Conservation (phyloP, 30 jellyfish, hydroid and myxozoan genomes). For the Cassiopea andromeda region DNA sequence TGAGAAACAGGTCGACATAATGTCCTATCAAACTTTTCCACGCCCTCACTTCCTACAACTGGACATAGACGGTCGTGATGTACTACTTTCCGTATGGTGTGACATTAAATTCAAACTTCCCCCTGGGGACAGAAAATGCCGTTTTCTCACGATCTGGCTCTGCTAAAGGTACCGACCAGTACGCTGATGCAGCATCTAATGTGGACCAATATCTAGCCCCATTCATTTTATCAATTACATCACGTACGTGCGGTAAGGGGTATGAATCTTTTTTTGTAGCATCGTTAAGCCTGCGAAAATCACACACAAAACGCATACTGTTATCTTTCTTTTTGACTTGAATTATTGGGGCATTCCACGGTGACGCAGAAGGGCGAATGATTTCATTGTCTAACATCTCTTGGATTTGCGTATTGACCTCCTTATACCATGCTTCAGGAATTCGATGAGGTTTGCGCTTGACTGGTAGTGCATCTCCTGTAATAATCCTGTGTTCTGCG, state of each 20-base stretch:
- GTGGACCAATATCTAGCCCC: slow-evolving; percentile 49
- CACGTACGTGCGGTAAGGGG: slow-evolving; percentile 58
- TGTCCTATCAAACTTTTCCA: no score
- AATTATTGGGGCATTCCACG: slow-evolving; percentile 51
- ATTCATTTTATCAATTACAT: slow-evolving; percentile 51
- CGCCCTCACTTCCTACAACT: no score
- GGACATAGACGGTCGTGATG: no score
- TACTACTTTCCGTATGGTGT: slow-evolving; percentile 15
- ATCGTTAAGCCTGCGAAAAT: slow-evolving; percentile 58
- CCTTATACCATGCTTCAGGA: slow-evolving; percentile 52
- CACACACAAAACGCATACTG: slow-evolving; percentile 63
- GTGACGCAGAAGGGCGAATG: slow-evolving; percentile 64
- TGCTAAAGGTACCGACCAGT: slow-evolving; percentile 18
- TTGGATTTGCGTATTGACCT: slow-evolving; percentile 41
- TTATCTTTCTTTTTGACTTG: slow-evolving; percentile 57
- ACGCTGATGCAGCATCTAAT: slow-evolving; percentile 38
- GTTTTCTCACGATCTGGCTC: slow-evolving; percentile 38
- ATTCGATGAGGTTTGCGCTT: slow-evolving; percentile 43
- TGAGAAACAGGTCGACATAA: no score
- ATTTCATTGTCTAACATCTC: slow-evolving; percentile 49
- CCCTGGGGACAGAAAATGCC: slow-evolving; percentile 47
- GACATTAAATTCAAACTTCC: slow-evolving; percentile 49
- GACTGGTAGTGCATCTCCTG: slow-evolving; percentile 50
- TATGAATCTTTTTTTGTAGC: slow-evolving; percentile 59
- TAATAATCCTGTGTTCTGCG: slow-evolving; percentile 31